A percentile compares a stretch with the other conserved stretches of the same genome.
phyloP scores from a whole-genome alignment of 1,140 invertebrate genomes.

The Neuroterus valhalla region DNA sequence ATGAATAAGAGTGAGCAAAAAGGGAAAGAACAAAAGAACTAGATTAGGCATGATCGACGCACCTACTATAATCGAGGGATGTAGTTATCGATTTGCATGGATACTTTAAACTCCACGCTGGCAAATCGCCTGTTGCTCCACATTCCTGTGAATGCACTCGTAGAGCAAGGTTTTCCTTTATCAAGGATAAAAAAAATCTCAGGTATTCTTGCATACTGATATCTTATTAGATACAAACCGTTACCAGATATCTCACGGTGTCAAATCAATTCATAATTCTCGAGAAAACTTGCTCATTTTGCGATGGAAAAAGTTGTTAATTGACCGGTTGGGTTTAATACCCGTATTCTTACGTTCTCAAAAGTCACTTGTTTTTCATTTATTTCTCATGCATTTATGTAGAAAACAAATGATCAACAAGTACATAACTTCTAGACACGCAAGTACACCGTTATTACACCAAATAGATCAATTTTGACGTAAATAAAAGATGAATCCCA shows the following conservation, averaged over 20 bases:
- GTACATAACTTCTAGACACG: too few species aligned
- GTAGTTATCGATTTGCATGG: conserved; percentile 12
- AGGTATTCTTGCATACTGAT: background rate
- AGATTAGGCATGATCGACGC: background rate
- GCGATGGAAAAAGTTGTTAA: background rate
- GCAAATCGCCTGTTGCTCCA: background rate
- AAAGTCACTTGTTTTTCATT: too few species aligned
- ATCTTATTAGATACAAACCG: background rate
- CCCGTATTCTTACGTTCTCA: too few species aligned
- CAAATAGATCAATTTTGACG: too few species aligned
- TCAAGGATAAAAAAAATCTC: background rate
- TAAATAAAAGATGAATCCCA: too few species aligned
- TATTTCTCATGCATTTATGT: too few species aligned
- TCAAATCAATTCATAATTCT: background rate
- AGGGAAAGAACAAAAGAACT: background rate
- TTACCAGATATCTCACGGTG: background rate
- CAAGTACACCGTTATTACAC: too few species aligned
- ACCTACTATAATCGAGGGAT: conserved; percentile 15
- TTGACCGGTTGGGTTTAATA: too few species aligned
- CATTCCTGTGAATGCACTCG: conserved; percentile 1
- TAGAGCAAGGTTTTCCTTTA: conserved; percentile 15
- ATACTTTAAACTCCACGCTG: background rate
- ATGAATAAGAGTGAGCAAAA: background rate
- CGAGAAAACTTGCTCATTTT: background rate
- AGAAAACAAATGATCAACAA: too few species aligned